Evolutionary conservation across 2,113 vertebrate species (phyloP).

Genomic region (Tichodroma muraria): DNA sequence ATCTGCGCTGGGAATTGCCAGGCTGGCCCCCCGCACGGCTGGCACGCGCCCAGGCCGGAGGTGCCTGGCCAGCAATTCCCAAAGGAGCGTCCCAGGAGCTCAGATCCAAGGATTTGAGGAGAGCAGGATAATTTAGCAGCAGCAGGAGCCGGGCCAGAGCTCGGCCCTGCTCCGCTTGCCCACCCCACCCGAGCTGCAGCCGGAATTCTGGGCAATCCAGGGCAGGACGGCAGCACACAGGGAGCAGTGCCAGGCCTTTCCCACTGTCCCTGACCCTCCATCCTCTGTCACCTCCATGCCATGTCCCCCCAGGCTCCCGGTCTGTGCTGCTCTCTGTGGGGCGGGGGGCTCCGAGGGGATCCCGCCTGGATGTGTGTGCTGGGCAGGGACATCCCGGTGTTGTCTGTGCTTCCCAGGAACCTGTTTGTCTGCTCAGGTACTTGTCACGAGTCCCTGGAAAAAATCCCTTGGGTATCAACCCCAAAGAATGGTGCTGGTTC

Average conservation of each 20-base stretch:
- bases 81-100: neutral
- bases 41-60: neutral
- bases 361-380: neutral
- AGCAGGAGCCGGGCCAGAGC: neutral
- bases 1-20: neutral
- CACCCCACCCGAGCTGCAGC: too few species aligned
- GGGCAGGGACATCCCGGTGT: neutral
- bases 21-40: neutral
- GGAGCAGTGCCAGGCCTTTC: neutral
- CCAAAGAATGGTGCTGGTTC: neutral
- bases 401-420: neutral
- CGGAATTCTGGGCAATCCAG: neutral
- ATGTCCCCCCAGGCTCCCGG: neutral
- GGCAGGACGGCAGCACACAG: accelerated
- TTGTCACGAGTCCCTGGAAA: neutral
- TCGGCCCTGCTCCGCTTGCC: neutral
- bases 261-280: neutral
- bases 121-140: neutral
- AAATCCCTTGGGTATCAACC: neutral
- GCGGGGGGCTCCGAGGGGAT: neutral
- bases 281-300: neutral
- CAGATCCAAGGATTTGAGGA: neutral
- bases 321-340: neutral
- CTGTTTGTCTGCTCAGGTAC: neutral
- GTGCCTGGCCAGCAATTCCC: neutral